phyloP scores from a whole-genome alignment of 2,113 vertebrate genomes.

The Euleptes europaea region DNA sequence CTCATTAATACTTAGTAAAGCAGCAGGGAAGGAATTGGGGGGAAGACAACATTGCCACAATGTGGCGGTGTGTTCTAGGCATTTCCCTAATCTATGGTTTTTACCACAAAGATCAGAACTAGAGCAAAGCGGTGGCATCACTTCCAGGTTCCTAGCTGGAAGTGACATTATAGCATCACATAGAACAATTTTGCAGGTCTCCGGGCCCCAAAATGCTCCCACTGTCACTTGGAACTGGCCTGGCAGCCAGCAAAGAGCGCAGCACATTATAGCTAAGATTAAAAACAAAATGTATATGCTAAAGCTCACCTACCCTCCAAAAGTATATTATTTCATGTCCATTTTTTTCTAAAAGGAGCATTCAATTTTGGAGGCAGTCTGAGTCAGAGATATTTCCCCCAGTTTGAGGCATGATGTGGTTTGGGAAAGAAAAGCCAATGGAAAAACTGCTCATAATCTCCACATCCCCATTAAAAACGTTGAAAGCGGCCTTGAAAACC shows the following conservation, averaged over 20 bases:
- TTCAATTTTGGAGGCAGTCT: constrained; percentile 63
- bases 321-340: constrained; percentile 27
- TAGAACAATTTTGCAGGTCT: too few relatives aligned
- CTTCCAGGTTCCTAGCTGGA: too few relatives aligned
- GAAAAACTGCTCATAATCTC: constrained; percentile 66
- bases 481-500: constrained; percentile 69
- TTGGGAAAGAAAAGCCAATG: constrained; percentile 65
- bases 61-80: too few relatives aligned
- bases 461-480: constrained; percentile 57
- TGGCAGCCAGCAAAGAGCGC: not conserved
- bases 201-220: too few relatives aligned
- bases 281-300: not conserved
- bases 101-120: too few relatives aligned
- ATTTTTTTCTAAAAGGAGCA: constrained; percentile 10
- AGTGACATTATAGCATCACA: too few relatives aligned
- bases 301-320: not conserved
- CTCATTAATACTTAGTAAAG: too few relatives aligned
- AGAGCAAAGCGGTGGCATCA: too few relatives aligned
- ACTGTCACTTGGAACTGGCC: too few relatives aligned
- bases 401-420: constrained; percentile 66
- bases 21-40: too few relatives aligned
- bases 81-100: too few relatives aligned
- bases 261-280: not conserved
- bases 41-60: too few relatives aligned
- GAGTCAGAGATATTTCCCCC: constrained; percentile 67